Percentiles rank a stretch among this genome's conserved stretches.
phyloP scores from a whole-genome alignment of 2,888 invertebrate species.

The Bellardia pandia region DNA sequence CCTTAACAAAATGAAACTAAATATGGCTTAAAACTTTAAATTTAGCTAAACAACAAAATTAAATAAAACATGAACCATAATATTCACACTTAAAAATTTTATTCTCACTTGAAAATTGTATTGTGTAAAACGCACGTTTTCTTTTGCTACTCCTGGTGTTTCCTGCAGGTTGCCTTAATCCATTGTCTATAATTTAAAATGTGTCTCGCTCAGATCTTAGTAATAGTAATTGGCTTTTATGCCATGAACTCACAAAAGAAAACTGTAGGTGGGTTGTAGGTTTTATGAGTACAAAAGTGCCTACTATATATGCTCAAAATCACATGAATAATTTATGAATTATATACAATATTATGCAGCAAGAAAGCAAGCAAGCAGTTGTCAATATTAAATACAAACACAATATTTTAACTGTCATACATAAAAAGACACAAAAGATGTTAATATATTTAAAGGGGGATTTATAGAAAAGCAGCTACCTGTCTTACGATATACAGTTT shows the following conservation, averaged over 20 bases:
- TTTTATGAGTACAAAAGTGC: not conserved
- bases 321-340: slow-evolving; percentile 34
- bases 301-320: slow-evolving; percentile 5
- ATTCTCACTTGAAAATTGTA: not conserved
- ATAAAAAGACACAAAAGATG: slow-evolving; percentile 3
- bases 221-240: not conserved
- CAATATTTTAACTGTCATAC: slow-evolving; percentile 9
- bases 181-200: slow-evolving; percentile 7
- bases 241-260: not conserved
- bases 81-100: not conserved
- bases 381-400: not conserved
- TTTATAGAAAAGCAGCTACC: no score
- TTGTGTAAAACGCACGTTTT: not conserved
- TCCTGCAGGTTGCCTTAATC: not conserved
- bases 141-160: no score
- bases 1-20: no score
- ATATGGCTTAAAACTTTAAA: no score
- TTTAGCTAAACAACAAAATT: no score
- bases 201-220: not conserved
- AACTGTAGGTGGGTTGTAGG: no score
- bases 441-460: not conserved
- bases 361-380: not conserved
- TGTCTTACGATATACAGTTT: no score
- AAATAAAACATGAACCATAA: no score
- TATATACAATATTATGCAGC: not conserved